A percentile compares a stretch with the other conserved stretches of the same genome.
Conservation (phyloP, 2,113 vertebrate species). For the Oryctolagus cuniculus region DNA sequence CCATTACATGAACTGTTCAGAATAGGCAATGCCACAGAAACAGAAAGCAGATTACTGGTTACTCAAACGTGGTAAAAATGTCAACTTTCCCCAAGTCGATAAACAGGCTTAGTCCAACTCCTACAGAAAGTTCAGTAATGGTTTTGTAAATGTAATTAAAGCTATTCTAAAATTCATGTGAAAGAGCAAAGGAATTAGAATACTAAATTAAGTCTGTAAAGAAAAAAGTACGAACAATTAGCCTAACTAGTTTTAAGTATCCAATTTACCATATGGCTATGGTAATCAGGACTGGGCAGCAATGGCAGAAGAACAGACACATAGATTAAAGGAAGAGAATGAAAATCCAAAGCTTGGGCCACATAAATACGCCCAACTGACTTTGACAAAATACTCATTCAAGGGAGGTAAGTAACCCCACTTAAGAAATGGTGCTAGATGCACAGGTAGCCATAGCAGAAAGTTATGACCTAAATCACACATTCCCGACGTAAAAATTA, state of each 20-base stretch:
- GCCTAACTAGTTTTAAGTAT: slow-evolving; percentile 9
- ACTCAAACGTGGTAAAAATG: slow-evolving; percentile 3
- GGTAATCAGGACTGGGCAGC: not conserved
- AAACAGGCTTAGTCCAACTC: slow-evolving; percentile 24
- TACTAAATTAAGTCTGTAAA: slow-evolving; percentile 52
- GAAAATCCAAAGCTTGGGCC: not conserved
- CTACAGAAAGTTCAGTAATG: slow-evolving; percentile 13
- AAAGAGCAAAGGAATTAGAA: slow-evolving; percentile 44
- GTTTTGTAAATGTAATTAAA: slow-evolving; percentile 36
- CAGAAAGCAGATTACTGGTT: not conserved
- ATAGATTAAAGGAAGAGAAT: not conserved
- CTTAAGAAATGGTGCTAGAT: not conserved
- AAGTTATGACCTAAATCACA: not conserved
- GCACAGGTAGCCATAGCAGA: not conserved
- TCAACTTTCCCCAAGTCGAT: slow-evolving; percentile 5
- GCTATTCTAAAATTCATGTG: slow-evolving; percentile 31
- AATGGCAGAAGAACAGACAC: not conserved
- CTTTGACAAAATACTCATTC: slow-evolving; percentile 6
- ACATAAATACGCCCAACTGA: not conserved
- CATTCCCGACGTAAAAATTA: not conserved
- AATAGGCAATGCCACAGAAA: not conserved
- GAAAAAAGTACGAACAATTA: not conserved
- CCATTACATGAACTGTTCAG: not conserved
- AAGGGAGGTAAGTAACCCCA: not conserved
- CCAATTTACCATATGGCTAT: not conserved